Evolutionary conservation across 2,888 invertebrate genomes (phyloP).

Genomic region (Xestia rhomboidea): DNA sequence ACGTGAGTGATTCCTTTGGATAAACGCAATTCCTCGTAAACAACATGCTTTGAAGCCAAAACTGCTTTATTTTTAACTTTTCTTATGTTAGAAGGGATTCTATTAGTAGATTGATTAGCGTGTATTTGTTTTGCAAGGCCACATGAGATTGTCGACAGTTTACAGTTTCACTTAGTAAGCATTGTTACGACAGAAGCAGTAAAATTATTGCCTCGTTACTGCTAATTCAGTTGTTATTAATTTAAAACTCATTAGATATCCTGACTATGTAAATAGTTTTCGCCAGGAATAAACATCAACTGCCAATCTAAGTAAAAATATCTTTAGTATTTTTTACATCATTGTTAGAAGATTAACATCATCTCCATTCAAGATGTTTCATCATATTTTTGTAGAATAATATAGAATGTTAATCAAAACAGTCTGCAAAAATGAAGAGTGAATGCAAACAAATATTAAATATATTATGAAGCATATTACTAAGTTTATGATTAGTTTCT

Average conservation of each 20-base stretch:
- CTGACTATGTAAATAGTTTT: neutral
- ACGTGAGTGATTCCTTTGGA: constrained; percentile 68
- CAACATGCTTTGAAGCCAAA: constrained; percentile 63
- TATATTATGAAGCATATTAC: neutral
- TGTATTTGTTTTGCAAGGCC: constrained; percentile 35
- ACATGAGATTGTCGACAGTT: constrained; percentile 3
- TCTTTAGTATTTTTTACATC: neutral
- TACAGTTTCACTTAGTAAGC: neutral
- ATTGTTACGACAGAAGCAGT: neutral
- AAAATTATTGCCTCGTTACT: neutral
- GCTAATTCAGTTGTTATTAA: neutral
- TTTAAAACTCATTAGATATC: neutral
- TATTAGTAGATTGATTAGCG: constrained; percentile 21
- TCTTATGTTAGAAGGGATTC: constrained; percentile 20
- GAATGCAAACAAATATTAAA: neutral
- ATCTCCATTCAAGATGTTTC: constrained; percentile 3
- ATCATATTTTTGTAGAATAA: neutral
- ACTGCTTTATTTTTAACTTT: constrained; percentile 60
- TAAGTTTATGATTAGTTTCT: neutral
- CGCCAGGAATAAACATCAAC: neutral
- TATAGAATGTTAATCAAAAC: neutral
- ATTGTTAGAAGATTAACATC: neutral
- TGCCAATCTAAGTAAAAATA: neutral
- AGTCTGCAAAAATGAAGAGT: neutral
- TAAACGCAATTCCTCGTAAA: constrained; percentile 65